Percentiles rank a stretch among this genome's conserved stretches.
Conservation (phyloP, 2,797 vertebrate species). For the Enteromius unitaeniatus region DNA sequence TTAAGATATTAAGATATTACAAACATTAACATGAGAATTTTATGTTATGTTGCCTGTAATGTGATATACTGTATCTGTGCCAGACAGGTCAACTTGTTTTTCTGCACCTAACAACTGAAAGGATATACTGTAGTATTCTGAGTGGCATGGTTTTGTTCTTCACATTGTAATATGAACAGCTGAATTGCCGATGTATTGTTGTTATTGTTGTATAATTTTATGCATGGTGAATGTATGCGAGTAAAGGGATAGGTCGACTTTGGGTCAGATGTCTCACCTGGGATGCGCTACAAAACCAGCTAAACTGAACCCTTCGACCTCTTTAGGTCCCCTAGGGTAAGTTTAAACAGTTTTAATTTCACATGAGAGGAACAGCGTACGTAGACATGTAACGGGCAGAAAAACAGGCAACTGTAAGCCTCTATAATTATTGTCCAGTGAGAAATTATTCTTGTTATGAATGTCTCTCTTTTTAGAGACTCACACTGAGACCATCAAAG, state of each 20-base stretch:
- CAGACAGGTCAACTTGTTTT: not conserved
- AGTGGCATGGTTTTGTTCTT: not conserved
- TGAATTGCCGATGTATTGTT: not conserved
- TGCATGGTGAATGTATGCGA: not conserved
- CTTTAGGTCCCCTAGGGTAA: not conserved
- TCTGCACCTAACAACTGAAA: constrained; percentile 1
- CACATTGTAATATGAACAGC: not conserved
- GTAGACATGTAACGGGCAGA: not conserved
- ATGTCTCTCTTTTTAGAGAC: not conserved
- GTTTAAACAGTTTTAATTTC: constrained; percentile 10
- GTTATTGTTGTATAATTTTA: constrained; percentile 10
- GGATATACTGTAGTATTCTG: not conserved
- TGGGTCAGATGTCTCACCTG: constrained; percentile 29
- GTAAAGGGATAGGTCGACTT: not conserved
- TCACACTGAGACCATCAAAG: constrained; percentile 1
- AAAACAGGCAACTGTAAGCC: not conserved
- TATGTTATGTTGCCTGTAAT: not conserved
- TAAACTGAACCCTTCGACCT: not conserved
- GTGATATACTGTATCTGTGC: not conserved
- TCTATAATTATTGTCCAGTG: not conserved
- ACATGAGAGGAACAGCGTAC: constrained; percentile 6
- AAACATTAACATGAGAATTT: not conserved
- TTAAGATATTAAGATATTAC: not conserved
- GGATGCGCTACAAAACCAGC: constrained; percentile 1
- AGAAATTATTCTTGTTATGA: not conserved